phyloP scores from a whole-genome alignment of 2,888 invertebrate genomes.

The Myathropa florea region DNA sequence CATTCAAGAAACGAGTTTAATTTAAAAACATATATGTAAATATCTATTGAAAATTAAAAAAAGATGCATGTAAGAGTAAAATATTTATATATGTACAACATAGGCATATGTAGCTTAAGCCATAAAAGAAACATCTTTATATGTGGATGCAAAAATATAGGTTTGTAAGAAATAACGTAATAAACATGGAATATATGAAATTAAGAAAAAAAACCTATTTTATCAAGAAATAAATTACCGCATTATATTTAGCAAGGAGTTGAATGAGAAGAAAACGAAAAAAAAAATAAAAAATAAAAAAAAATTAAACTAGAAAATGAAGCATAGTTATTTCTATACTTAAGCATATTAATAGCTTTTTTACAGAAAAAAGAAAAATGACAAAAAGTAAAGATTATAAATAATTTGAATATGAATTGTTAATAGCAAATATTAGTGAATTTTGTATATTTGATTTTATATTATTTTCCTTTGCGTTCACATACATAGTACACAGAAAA shows the following conservation, averaged over 20 bases:
- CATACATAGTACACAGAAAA: conserved; percentile 11
- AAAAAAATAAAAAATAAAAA: neutral
- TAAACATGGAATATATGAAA: conserved; percentile 4
- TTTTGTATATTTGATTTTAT: neutral
- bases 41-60: conserved; percentile 2
- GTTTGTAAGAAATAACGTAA: conserved; percentile 13
- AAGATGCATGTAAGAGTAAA: neutral
- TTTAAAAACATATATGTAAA: neutral
- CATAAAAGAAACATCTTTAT: neutral
- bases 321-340: conserved; percentile 47
- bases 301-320: conserved; percentile 16
- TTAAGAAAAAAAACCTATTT: conserved; percentile 52
- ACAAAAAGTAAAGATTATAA: neutral
- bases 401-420: conserved; percentile 2
- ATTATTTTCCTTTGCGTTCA: conserved; percentile 32
- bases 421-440: conserved; percentile 51
- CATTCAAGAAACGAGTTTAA: neutral
- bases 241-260: conserved; percentile 12
- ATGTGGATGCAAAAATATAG: neutral
- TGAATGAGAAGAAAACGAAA: conserved; percentile 2
- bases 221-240: conserved; percentile 5
- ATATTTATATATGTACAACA: neutral
- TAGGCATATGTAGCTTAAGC: neutral
- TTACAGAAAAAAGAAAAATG: conserved; percentile 41
- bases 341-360: conserved; percentile 64